Conservation (phyloP, 2,797 vertebrate genomes). For the Hippocampus kuda region DNA sequence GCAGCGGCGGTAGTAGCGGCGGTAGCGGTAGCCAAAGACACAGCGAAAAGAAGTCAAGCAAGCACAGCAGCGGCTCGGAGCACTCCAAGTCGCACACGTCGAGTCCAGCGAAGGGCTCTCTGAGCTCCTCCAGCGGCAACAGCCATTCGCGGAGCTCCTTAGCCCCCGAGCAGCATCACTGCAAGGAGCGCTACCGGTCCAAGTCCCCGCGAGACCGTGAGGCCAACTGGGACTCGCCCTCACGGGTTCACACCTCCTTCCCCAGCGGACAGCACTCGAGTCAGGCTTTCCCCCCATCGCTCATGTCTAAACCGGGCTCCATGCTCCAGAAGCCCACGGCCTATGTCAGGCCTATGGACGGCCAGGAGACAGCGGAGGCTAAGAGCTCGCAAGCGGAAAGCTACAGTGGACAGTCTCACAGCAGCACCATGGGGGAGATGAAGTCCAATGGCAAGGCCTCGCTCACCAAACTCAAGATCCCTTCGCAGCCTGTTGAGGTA, state of each 20-base stretch:
- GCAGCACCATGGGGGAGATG: slow-evolving; percentile 81
- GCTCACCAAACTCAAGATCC: slow-evolving; percentile 95
- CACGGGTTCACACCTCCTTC: slow-evolving; percentile 82
- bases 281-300: slow-evolving; percentile 89
- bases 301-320: slow-evolving; percentile 91
- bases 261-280: slow-evolving; percentile 83
- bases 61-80: slow-evolving; percentile 78
- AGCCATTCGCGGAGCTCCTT: slow-evolving; percentile 78
- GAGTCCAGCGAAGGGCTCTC: slow-evolving; percentile 81
- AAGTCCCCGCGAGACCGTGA: slow-evolving; percentile 92
- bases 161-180: slow-evolving; percentile 82
- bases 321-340: slow-evolving; percentile 98
- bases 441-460: slow-evolving; percentile 90
- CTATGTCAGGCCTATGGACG: slow-evolving; percentile 98
- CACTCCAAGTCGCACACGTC: slow-evolving; percentile 86
- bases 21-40: slow-evolving; percentile 75
- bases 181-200: slow-evolving; percentile 86
- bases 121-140: slow-evolving; percentile 65
- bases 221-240: slow-evolving; percentile 95
- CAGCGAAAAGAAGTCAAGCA: slow-evolving; percentile 84
- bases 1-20: slow-evolving; percentile 56
- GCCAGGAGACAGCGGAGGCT: slow-evolving; percentile 91
- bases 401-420: slow-evolving; percentile 81
- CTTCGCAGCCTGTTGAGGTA: slow-evolving; percentile 88
- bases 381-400: slow-evolving; percentile 84